phyloP scores from a whole-genome alignment of 2,797 vertebrate genomes.

The Thaleichthys pacificus region DNA sequence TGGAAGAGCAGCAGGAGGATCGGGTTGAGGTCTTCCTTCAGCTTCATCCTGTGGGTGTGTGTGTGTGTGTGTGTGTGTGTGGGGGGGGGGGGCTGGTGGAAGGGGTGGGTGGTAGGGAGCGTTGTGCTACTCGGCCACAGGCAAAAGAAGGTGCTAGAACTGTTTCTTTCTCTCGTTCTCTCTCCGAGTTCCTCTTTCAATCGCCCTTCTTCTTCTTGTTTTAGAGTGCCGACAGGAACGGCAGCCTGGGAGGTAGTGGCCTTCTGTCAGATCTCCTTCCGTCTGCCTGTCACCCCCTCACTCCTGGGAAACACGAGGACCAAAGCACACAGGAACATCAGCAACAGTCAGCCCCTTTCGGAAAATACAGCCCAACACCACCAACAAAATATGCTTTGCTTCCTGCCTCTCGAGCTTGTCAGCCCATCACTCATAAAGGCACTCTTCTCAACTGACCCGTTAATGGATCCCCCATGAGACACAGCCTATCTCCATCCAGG shows the following conservation, averaged over 20 bases:
- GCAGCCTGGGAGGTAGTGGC: background rate
- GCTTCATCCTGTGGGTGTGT: constrained; percentile 76
- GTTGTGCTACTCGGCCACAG: background rate
- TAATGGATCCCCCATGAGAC: background rate
- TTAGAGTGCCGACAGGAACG: background rate
- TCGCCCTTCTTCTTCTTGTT: background rate
- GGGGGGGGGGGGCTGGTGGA: background rate
- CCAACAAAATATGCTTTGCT: background rate
- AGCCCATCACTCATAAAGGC: no score
- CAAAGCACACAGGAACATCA: background rate
- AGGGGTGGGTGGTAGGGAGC: background rate
- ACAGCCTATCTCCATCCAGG: background rate
- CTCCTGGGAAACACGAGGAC: background rate
- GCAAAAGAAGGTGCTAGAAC: background rate
- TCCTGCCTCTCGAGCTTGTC: no score
- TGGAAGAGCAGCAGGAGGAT: constrained; percentile 84
- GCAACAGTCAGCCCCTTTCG: background rate
- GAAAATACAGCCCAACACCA: background rate
- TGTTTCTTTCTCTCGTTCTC: background rate
- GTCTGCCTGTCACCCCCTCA: background rate
- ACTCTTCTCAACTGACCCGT: background rate
- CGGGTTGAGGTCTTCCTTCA: constrained; percentile 88
- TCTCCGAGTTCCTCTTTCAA: background rate
- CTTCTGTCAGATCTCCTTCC: background rate
- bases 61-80: background rate